Base-by-base conservation (phyloP, 2,113 vertebrate genomes). In the Noturus placidus region DNA sequence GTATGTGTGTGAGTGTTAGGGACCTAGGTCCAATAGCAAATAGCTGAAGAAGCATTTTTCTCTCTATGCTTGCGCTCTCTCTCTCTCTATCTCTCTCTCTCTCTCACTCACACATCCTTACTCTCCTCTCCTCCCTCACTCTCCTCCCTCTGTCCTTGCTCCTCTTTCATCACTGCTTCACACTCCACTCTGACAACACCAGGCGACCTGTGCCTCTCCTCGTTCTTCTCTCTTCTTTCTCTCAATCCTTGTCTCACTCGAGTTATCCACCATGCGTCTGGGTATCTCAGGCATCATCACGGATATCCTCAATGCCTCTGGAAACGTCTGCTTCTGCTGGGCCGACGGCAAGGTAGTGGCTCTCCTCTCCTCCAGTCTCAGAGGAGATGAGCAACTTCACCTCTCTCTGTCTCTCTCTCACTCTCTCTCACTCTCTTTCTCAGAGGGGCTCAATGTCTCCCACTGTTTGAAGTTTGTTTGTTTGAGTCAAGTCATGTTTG, bases 251-350 rank as follows among this genome's bases (percentile, higher is more conserved):
- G 46, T 63, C 50, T 79, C 74, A 54, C 65, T 74, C 82, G 78
- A 87, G 86, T 86, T 67, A 35, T 89, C 89, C 93, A 94, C 89
- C 92, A 95, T 95, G 94, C 94, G 94, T 92, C 92, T 94, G 79
- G 94, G 94, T 86, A 92, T 95, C 84, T 93, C 92, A 82, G 93
- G 93, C 88, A 93, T 95, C 92, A 93, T 95, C 80, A 92, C 94
- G 90, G 94, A 95, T 90, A 94, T 95, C 90, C 94, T 95, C 87
- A 93, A 90, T 90, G 93, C 92, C 91, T 94, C 94, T 91, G 92
- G 90, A 89, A 95, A 93, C 92, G 92, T 95, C 93, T 95, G 94
- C 85, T 95, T 95, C 92, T 95, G 94, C 92, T 95, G 94, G 94
- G 90, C 91, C 65, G 93, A 95, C 84, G 94, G 89, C 88, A 95